These are phyloP conservation scores for Acanthaster planci DNA, from an alignment of 35 echinoderm and acorn worm genomes.

Conservation along the genomic window DNA sequence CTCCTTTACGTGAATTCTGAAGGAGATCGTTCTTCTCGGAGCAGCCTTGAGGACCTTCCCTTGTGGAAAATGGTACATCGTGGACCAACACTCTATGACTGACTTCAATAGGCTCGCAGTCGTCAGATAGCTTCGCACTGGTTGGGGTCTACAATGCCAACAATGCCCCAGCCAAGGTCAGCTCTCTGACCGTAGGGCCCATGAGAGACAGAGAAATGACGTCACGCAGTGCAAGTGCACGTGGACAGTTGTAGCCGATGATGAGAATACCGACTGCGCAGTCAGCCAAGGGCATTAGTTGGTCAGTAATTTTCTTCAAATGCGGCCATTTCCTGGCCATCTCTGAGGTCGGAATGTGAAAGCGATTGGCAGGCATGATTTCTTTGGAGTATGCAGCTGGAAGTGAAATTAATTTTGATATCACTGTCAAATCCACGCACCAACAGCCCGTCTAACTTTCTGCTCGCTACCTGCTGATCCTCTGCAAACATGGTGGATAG, in stretches of 20 bases:
- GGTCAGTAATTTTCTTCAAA: neutral
- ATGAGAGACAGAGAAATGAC: slow-evolving; percentile 28
- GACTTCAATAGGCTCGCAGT: neutral
- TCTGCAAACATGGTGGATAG: slow-evolving; percentile 37
- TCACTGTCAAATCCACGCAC: slow-evolving; percentile 24
- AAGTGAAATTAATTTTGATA: neutral
- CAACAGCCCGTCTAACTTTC: slow-evolving; percentile 13
- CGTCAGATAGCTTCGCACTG: neutral
- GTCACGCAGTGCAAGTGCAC: slow-evolving; percentile 48
- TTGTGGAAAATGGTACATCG: neutral
- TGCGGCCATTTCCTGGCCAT: slow-evolving; percentile 20
- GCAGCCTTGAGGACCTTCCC: neutral
- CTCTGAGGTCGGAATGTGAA: slow-evolving; percentile 36
- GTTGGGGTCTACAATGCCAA: slow-evolving; percentile 27
- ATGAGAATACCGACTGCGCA: slow-evolving; percentile 39
- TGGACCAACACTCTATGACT: neutral
- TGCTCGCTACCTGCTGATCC: slow-evolving; percentile 24
- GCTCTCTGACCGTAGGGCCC: slow-evolving; percentile 47
- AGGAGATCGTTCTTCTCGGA: neutral
- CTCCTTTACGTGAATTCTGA: slow-evolving; percentile 16
- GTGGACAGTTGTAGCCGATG: slow-evolving; percentile 35
- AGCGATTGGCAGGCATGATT: slow-evolving; percentile 3
- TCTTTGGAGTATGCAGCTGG: slow-evolving; percentile 16
- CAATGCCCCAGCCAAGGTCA: slow-evolving; percentile 55
- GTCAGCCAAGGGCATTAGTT: slow-evolving; percentile 24